Evolutionary conservation across 1,140 invertebrate species (phyloP).

Genomic region (Ceratina australensis): DNA sequence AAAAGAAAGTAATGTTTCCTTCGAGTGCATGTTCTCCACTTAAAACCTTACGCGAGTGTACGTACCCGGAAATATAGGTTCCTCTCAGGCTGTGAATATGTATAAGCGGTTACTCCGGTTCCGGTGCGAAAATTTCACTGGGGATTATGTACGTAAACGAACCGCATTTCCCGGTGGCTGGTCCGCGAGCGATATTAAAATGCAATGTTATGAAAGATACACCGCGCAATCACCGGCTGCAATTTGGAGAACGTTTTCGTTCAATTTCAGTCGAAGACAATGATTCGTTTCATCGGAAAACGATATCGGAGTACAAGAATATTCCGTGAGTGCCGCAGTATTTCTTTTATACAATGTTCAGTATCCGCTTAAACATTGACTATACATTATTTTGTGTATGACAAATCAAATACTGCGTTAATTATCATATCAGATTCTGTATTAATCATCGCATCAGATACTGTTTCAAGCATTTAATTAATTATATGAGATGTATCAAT

Average conservation of each 20-base stretch:
- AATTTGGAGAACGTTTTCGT: no score
- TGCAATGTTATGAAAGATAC: conserved; percentile 31
- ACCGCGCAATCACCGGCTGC: background rate
- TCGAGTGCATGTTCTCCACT: no score
- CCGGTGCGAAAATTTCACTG: conserved; percentile 36
- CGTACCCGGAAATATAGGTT: conserved; percentile 14
- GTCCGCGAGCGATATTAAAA: conserved; percentile 37
- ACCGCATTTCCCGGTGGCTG: conserved; percentile 9
- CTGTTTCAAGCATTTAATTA: no score
- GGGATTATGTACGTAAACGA: conserved; percentile 35
- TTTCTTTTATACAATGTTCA: background rate
- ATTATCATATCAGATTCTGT: no score
- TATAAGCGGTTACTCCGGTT: conserved; percentile 8
- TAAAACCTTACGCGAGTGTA: background rate
- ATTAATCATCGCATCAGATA: no score
- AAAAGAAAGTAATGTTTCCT: no score
- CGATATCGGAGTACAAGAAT: no score
- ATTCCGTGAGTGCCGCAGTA: no score
- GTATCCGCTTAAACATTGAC: background rate
- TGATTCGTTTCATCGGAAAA: background rate
- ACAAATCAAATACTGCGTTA: no score
- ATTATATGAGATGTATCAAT: no score
- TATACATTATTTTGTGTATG: background rate
- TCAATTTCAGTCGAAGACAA: background rate
- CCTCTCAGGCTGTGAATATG: conserved; percentile 24